phyloP scores from a whole-genome alignment of 2,113 vertebrate genomes.

The Neolamprologus kungweensis region DNA sequence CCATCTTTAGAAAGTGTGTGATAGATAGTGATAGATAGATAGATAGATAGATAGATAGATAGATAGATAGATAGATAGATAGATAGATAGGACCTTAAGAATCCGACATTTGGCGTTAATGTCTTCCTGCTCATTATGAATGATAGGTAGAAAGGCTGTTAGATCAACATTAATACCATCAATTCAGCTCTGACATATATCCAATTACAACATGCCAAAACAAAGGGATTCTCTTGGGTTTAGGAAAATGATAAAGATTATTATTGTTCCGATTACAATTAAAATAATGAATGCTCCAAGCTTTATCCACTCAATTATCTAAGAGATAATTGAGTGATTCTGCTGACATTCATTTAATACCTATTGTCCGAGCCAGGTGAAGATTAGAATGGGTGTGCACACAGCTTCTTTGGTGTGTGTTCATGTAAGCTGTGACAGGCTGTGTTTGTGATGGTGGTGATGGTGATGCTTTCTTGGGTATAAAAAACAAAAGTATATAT shows the following conservation, averaged over 20 bases:
- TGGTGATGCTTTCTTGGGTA: background rate
- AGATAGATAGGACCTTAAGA: background rate
- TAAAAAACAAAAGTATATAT: slow-evolving; percentile 9
- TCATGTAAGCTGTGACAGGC: background rate
- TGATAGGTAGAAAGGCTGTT: background rate
- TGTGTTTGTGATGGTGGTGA: background rate
- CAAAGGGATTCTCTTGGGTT: slow-evolving; percentile 18
- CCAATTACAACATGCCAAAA: slow-evolving; percentile 27
- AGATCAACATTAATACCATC: slow-evolving; percentile 14
- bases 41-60: background rate
- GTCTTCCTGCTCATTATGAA: background rate
- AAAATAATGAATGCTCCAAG: slow-evolving; percentile 10
- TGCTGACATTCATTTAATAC: background rate
- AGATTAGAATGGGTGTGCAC: background rate
- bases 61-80: background rate
- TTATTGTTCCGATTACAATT: background rate
- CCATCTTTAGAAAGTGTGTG: no score
- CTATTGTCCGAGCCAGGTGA: background rate
- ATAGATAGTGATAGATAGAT: background rate
- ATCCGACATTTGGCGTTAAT: background rate
- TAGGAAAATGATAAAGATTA: background rate
- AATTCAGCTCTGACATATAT: background rate
- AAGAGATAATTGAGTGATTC: slow-evolving; percentile 11
- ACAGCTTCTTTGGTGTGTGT: background rate
- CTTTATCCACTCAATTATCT: background rate